Evolutionary conservation across 2,797 vertebrate species (phyloP).

Genomic region (Pseudochirops corinnae): DNA sequence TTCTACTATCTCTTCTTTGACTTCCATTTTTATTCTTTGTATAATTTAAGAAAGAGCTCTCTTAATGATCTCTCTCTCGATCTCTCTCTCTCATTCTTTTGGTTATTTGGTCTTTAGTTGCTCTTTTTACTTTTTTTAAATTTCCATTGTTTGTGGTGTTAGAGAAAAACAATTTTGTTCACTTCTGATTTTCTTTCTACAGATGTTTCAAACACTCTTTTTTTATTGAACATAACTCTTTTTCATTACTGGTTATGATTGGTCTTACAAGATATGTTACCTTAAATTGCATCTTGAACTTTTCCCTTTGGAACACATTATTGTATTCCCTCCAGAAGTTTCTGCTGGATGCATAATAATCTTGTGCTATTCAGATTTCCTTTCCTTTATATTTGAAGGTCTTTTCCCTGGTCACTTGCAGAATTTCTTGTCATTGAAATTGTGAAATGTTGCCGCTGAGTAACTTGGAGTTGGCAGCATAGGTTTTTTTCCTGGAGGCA

Average conservation of each 20-base stretch:
- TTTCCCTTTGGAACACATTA: not conserved
- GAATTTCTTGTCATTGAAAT: not conserved
- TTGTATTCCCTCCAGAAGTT: not conserved
- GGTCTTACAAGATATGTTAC: not conserved
- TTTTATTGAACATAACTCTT: not conserved
- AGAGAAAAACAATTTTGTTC: not conserved
- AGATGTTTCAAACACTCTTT: not conserved
- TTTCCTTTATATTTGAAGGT: not conserved
- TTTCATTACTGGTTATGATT: not conserved
- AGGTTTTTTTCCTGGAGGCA: not conserved
- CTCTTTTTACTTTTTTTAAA: not conserved
- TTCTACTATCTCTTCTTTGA: not conserved
- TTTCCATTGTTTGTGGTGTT: not conserved
- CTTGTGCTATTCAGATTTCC: not conserved
- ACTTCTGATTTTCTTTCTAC: not conserved
- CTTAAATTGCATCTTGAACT: not conserved
- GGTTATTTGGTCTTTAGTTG: not conserved
- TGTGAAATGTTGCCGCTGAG: not conserved
- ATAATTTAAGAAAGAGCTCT: not conserved
- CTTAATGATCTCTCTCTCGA: not conserved
- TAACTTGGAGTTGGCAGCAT: not conserved
- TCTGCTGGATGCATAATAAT: not conserved
- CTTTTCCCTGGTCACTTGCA: not conserved
- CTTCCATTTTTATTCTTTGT: not conserved
- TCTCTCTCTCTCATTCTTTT: not conserved